Evolutionary conservation across 1,140 invertebrate species (phyloP).

Genomic region (Aphis gossypii): DNA sequence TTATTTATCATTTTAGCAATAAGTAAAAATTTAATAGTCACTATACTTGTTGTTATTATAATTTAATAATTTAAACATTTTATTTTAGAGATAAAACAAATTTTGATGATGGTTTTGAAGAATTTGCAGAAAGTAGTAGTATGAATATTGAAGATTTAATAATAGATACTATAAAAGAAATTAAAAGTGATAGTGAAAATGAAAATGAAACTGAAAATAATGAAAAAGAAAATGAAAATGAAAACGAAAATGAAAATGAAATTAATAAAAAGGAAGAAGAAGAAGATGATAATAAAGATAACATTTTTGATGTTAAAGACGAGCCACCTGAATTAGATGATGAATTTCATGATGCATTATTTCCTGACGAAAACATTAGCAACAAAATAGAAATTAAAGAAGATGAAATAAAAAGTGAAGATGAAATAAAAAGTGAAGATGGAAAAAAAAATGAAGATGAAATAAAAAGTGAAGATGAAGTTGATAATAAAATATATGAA

Average conservation of each 20-base stretch:
- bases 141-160: too few species aligned
- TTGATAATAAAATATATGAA: not conserved
- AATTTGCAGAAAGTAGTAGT: not conserved
- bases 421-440: not conserved
- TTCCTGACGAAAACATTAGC: not conserved
- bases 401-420: too few species aligned
- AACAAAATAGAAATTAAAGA: not conserved
- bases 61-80: not conserved
- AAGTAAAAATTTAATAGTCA: not conserved
- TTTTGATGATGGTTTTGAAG: constrained; percentile 24
- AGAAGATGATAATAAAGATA: not conserved
- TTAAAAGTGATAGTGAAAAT: too few species aligned
- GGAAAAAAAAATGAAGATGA: too few species aligned
- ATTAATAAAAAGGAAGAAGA: not conserved
- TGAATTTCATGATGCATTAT: constrained; percentile 36
- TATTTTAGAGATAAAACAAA: not conserved
- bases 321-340: constrained; percentile 32
- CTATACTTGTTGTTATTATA: not conserved
- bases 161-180: too few species aligned
- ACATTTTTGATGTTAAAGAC: not conserved
- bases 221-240: too few species aligned
- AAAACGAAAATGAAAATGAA: too few species aligned
- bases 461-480: not conserved
- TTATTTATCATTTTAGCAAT: constrained; percentile 18
- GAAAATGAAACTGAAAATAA: too few species aligned